Evolutionary conservation across 1,140 invertebrate species (phyloP), one percentile per base, ranked within the genome.

Genomic region (Polypedilum vanderplanki): DNA sequence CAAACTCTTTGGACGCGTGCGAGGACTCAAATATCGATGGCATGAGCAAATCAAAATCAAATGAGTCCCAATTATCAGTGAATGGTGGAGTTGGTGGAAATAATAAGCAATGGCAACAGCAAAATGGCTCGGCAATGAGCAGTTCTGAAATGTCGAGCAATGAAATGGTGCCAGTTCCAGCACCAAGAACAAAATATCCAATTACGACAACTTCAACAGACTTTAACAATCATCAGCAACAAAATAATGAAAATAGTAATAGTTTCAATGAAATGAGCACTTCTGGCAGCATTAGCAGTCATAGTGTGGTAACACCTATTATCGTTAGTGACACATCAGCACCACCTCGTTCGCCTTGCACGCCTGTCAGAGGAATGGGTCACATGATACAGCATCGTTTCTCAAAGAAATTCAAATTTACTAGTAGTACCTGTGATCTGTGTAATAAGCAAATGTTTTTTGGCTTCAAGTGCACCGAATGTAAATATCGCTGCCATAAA

Each of bases 341-440:
- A 76, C 20, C 74, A 65, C 91, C 92, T 74, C 89, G 90, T 77
- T 90, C 91, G 77, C 91, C 93, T 73, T 85, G 91, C 80, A 90
- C 92, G 67, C 90, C 90, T 12, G 87, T 88, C 77, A 85, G 89
- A 73, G 88, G 88, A 75, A 97, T 97, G 94, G 90, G 90, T 76
- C 95, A 98, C 84, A 89, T 91, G 78, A 97, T 97, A 77, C 89
- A 90, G 76, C 96, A 98, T 87, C 90, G 94, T 76, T 97, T 97
- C 83, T 90, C 88, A 46, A 94, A 93, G 86, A 91, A 88, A 3
- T 90, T 96, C 82, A 95, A 95, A 81, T 90, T 97, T 84, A 90
- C 94, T 80, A 90, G 17, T 9, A 70, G 92, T 70, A 93, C 90
- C 1, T 98, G 96, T 85, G 92, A 95, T 82, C 90, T 91, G 79